Evolutionary conservation across 1,140 invertebrate genomes (phyloP), one percentile per base, ranked within the genome.

Genomic region (Drosophila baimaii): DNA sequence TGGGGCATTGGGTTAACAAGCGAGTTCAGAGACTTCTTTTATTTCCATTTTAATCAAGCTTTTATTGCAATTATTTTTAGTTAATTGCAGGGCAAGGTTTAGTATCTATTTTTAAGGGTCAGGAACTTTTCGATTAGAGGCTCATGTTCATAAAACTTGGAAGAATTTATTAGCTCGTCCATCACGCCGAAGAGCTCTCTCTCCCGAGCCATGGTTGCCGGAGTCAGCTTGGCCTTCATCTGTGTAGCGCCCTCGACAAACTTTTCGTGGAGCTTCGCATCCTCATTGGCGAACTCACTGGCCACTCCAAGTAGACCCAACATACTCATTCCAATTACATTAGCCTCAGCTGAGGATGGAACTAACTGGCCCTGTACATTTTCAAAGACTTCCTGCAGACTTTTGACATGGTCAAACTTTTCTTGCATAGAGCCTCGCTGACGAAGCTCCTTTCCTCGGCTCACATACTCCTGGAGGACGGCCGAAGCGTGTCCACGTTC

Each of bases 81-180:
- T 8, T 23, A 17, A 13, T 27, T 27, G 1, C 8, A n/a, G 12
- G 2, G 2, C n/a, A 19, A 19, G 2, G 6, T 3, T 43, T 31
- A 72, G 43, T 52, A 72, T 37, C 27, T 72, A 29, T 61, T 25
- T 33, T 25, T 61, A 3, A 72, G 52, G 9, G 3, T 21, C 15
- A 44, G n/a, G 4, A 73, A n/a, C 9, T 19, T 13, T 1, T 61
- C 2, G 3, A 52, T 27, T 17, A 73, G 25, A 0, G 13, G 6
- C 19, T 46, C 46, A 10, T 51, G 31, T 6, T 27, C 17, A 17
- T 21, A 9, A 5, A 61, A 10, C 13, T 52, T 33, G 5, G 3
- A 7, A 15, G 54, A 29, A 25, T 35, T 33, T 1, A 15, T 52
- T 19, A 44, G 46, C 21, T 37, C 9, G 19, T 49, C 15, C 4